phyloP scores from a whole-genome alignment of 2,113 vertebrate species.

The Halichoerus grypus region DNA sequence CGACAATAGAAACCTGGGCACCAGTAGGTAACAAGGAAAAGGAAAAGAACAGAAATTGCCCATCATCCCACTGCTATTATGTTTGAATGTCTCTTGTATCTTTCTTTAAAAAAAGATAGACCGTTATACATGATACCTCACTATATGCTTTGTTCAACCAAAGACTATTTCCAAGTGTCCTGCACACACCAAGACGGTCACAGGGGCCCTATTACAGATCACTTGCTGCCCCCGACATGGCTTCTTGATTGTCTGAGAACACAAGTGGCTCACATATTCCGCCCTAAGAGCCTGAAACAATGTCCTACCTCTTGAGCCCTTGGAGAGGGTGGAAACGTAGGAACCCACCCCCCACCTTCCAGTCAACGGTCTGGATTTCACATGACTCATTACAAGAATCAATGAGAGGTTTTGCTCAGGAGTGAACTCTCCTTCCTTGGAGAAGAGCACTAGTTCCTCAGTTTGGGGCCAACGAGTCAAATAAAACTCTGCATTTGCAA shows the following conservation, averaged over 20 bases:
- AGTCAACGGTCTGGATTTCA: neutral
- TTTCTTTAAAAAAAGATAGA: neutral
- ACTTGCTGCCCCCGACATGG: neutral
- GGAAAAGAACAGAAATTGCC: neutral
- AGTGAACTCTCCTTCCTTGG: neutral
- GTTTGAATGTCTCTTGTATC: neutral
- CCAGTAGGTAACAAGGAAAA: neutral
- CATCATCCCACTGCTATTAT: neutral
- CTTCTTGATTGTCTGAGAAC: neutral
- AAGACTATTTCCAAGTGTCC: neutral
- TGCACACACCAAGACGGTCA: neutral
- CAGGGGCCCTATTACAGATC: neutral
- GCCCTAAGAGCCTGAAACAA: neutral
- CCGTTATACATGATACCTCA: neutral
- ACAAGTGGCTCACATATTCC: neutral
- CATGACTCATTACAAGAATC: rapidly evolving
- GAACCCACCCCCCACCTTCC: neutral
- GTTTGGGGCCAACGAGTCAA: constrained; percentile 43
- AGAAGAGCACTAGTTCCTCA: neutral
- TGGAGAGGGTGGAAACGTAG: too few species aligned
- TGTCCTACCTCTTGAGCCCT: neutral
- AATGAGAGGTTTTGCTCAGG: neutral
- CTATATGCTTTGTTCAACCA: neutral
- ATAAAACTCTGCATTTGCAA: constrained; percentile 55
- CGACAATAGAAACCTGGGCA: neutral